These are phyloP conservation scores for Ptychoptera contaminata DNA, from an alignment of 2,888 invertebrate species.

Conservation along the genomic window DNA sequence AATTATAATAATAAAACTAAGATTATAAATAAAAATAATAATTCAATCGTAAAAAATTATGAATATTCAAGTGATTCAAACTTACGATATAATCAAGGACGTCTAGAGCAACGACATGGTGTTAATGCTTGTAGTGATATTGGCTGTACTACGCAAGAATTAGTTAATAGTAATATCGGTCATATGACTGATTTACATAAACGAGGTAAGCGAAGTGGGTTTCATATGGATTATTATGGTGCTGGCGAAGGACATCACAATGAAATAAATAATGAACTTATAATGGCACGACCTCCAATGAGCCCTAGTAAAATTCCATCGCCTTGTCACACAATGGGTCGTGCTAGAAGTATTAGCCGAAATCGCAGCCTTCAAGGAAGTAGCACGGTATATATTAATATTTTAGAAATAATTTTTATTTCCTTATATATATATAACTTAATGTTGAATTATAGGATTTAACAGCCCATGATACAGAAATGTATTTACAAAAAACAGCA, in stretches of 20 bases:
- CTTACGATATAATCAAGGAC: constrained; percentile 1
- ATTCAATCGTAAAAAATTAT: constrained; percentile 17
- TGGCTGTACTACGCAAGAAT: too few species aligned
- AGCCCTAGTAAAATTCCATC: constrained; percentile 64
- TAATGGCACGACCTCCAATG: constrained; percentile 20
- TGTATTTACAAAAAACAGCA: constrained; percentile 39
- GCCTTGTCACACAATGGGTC: constrained; percentile 49
- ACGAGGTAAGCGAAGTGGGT: neutral
- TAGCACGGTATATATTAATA: constrained; percentile 6
- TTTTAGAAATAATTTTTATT: neutral
- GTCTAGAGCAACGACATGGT: too few species aligned
- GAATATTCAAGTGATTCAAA: constrained; percentile 28
- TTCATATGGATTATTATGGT: neutral
- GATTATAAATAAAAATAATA: constrained; percentile 2
- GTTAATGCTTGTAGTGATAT: too few species aligned
- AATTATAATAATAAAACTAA: constrained; percentile 4
- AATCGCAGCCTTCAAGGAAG: constrained; percentile 19
- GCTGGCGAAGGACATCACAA: neutral
- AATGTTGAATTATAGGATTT: constrained; percentile 28
- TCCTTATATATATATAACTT: neutral
- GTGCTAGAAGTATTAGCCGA: constrained; percentile 32
- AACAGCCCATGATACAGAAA: constrained; percentile 31
- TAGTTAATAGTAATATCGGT: too few species aligned
- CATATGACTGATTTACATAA: too few species aligned
- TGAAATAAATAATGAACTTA: neutral